These are phyloP conservation scores for Stomatorhinus ivindoensis DNA, from an alignment of 2,113 vertebrate genomes.

Conservation along the genomic window DNA sequence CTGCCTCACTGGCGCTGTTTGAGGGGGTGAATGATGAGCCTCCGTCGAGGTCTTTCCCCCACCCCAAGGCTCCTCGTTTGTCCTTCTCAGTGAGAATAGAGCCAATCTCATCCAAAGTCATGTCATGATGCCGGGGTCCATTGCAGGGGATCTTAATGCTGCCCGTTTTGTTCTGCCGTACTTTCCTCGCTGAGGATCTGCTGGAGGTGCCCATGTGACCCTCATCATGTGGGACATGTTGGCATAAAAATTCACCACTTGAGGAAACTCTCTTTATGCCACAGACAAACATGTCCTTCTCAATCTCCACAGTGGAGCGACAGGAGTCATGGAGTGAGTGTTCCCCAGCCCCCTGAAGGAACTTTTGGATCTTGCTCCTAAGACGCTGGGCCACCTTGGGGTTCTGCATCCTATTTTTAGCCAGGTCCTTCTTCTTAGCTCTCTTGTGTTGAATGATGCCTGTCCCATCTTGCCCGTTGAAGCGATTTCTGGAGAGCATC, in stretches of 20 bases:
- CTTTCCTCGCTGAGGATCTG: constrained; percentile 56
- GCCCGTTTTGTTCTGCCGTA: constrained; percentile 65
- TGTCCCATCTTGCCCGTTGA: constrained; percentile 67
- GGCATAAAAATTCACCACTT: constrained; percentile 32
- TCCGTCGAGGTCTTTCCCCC: background rate
- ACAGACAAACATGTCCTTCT: constrained; percentile 38
- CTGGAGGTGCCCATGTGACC: constrained; percentile 32
- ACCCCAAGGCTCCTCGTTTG: background rate
- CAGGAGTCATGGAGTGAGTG: constrained; percentile 51
- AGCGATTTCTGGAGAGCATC: constrained; percentile 74
- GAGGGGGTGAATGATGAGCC: background rate
- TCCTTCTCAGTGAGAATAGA: background rate
- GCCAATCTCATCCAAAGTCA: background rate
- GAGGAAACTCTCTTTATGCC: constrained; percentile 42
- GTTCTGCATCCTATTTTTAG: constrained; percentile 66
- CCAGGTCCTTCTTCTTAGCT: constrained; percentile 57
- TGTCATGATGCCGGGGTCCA: constrained; percentile 25
- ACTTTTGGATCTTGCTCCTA: constrained; percentile 74
- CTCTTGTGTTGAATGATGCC: constrained; percentile 54
- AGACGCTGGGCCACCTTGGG: constrained; percentile 61
- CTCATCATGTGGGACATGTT: constrained; percentile 45
- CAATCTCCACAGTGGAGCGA: constrained; percentile 61
- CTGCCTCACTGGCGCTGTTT: constrained; percentile 19
- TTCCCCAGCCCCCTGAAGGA: constrained; percentile 67
- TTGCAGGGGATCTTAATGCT: constrained; percentile 54